These are phyloP conservation scores for Botia almorhae DNA, from an alignment of 2,797 vertebrate genomes.

Conservation along the genomic window DNA sequence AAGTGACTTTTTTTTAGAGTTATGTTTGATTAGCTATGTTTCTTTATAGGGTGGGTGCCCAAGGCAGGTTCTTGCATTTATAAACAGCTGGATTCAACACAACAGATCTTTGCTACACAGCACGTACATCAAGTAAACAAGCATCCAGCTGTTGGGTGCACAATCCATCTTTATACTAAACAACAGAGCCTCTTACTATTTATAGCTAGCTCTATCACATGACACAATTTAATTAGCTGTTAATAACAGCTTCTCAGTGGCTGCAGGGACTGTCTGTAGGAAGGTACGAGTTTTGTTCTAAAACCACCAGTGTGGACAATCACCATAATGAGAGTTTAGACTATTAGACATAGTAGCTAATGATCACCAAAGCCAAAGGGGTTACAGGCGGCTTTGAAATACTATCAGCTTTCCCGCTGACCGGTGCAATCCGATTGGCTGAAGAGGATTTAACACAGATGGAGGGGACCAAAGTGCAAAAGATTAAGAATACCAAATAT, in stretches of 20 bases:
- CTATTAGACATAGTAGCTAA: not conserved
- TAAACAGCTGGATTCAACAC: no score
- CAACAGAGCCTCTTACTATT: conserved; percentile 45
- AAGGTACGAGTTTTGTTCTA: not conserved
- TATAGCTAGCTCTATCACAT: conserved; percentile 12
- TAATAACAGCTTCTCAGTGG: conserved; percentile 8
- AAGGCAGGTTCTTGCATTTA: no score
- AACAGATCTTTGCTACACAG: not conserved
- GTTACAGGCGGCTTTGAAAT: conserved; percentile 15
- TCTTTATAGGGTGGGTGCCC: not conserved
- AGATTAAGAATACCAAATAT: conserved; percentile 31
- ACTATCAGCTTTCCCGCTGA: conserved; percentile 11
- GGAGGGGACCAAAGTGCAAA: conserved; percentile 38
- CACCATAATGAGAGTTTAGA: conserved; percentile 18
- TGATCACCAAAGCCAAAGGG: conserved; percentile 30
- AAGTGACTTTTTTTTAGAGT: no score
- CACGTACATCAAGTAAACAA: not conserved
- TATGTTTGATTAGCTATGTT: not conserved
- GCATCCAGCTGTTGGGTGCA: conserved; percentile 13
- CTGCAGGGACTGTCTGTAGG: not conserved
- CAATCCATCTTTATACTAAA: conserved; percentile 48
- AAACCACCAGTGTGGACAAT: conserved; percentile 14
- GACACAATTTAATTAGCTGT: conserved; percentile 34
- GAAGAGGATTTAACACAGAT: conserved; percentile 43
- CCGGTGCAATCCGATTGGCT: conserved; percentile 17